Base-by-base conservation (phyloP, 2,888 invertebrate genomes). In the Branchellion lobata region DNA sequence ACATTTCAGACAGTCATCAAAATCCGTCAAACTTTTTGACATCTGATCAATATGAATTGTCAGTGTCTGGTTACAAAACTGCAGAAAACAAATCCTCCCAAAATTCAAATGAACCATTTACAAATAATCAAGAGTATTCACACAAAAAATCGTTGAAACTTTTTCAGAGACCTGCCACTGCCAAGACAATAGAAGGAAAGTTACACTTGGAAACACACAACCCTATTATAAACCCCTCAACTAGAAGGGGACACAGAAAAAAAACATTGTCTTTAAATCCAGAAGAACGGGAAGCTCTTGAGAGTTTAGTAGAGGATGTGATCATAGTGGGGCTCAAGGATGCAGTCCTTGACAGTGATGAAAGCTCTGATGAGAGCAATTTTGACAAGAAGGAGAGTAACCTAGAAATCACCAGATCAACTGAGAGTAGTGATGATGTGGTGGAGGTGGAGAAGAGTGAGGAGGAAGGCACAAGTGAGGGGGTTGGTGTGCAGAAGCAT, bases 221-320 rank as follows among this genome's bases (percentile, higher is more conserved):
- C 21, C 36, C 61, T 27, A 57, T 65, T 31, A 31, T 65, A 18
- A 21, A 65, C 40, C 78, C 51, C 8, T 65, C 33, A 18, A 11
- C n/a, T 24, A 77, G 79, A 40, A 47, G 76, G 14, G 79, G 79
- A 34, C 72, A 71, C 21, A 73, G 83, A 27, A 81, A 82, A 71
- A 81, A 82, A 57, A 83, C 81, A 14, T 72, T 83, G n/a, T 83
- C 83, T 8, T 72, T 83, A 34, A 82, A 83, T 72, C 83, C 83
- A 0, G 82, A 82, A 57, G 83, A 83, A 75, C 47, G 83, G 21
- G 83, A 83, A 79, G 84, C 83, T 0, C 78, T 83, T 21, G 83
- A 83, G 71, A 83, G 82, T 61, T 78, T 83, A 14, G 82, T 83
- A 21, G 83, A 83, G 72, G 83, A 83, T 69, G 83, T 83, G 5